Evolutionary conservation across 2,888 invertebrate species (phyloP), one percentile per base, ranked within the genome.

Genomic region (Brachypalpus laphriformis): DNA sequence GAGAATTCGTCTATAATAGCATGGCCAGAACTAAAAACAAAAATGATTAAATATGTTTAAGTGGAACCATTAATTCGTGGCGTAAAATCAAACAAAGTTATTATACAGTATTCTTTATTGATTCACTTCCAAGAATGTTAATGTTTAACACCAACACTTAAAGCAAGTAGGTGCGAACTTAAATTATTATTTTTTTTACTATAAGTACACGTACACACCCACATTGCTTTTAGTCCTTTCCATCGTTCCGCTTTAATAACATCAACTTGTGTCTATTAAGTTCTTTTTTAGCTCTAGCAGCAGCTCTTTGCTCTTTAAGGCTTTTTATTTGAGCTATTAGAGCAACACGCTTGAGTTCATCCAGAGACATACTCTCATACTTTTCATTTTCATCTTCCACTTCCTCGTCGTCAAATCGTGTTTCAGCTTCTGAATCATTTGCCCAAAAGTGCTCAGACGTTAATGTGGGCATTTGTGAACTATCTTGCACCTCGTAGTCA

Each of bases 251-350:
- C 16, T 45, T 51, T 34, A 74, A 45, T 4, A 63, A 14, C 4
- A 0, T 3, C 8, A 74, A 31, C 8, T 74, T 74, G 11, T 74
- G 63, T 8, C 22, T 11, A 31, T 9, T 54, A 1, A 74, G n/a
- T 31, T 74, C n/a, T 22, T 45, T 63, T 5, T 42, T 74, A 34
- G 63, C 6, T 14, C 34, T 40, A 45, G 54, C 54, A 22, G 63
- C 28, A 18, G 40, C 61, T 16, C 31, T 51, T 54, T 61, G 40
- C 0, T 49, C 72, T 31, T 63, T 51, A 20, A 22, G 18, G 25
- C 28, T 74, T 63, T 74, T 74, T 11, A 42, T 61, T 61, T 74
- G 54, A 22, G 61, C 16, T 18, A 74, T 74, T n/a, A 74, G 31
- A 31, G 31, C 54, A 22, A 5, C 16, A 6, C 42, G 51, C 42